These are phyloP conservation scores for Fragum sueziense DNA, from an alignment of 2,888 invertebrate species.

Conservation along the genomic window DNA sequence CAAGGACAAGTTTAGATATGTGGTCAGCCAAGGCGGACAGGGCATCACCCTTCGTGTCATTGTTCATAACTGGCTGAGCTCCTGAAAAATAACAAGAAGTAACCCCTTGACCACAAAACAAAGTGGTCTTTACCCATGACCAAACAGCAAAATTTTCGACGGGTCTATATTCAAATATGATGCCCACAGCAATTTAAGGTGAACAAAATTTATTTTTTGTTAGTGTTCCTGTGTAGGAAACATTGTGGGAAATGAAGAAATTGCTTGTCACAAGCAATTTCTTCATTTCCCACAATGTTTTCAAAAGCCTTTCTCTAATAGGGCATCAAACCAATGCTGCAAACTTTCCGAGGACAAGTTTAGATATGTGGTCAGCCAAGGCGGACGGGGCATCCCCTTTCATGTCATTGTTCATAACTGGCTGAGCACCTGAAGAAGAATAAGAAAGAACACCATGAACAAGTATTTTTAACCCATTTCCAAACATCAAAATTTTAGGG, in stretches of 20 bases:
- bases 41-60: slow-evolving; percentile 30
- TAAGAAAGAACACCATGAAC: background rate
- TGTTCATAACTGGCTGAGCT: slow-evolving; percentile 58
- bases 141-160: background rate
- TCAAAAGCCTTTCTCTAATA: no score
- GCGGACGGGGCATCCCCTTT: slow-evolving; percentile 43
- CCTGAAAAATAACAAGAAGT: slow-evolving; percentile 40
- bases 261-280: slow-evolving; percentile 5
- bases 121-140: background rate
- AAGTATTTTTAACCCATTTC: background rate
- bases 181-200: background rate
- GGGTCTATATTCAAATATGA: background rate
- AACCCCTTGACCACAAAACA: background rate
- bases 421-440: slow-evolving; percentile 55
- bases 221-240: no score
- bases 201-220: background rate
- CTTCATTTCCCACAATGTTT: slow-evolving; percentile 4
- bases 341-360: slow-evolving; percentile 78
- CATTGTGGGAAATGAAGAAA: no score
- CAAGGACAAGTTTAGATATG: slow-evolving; percentile 76
- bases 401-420: slow-evolving; percentile 51
- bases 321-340: slow-evolving; percentile 67
- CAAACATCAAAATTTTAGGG: background rate
- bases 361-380: slow-evolving; percentile 80
- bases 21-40: slow-evolving; percentile 76